A percentile compares a stretch with the other conserved stretches of the same genome.
Evolutionary conservation across 2,888 invertebrate genomes (phyloP).

Genomic region (Diachrysia chrysitis): DNA sequence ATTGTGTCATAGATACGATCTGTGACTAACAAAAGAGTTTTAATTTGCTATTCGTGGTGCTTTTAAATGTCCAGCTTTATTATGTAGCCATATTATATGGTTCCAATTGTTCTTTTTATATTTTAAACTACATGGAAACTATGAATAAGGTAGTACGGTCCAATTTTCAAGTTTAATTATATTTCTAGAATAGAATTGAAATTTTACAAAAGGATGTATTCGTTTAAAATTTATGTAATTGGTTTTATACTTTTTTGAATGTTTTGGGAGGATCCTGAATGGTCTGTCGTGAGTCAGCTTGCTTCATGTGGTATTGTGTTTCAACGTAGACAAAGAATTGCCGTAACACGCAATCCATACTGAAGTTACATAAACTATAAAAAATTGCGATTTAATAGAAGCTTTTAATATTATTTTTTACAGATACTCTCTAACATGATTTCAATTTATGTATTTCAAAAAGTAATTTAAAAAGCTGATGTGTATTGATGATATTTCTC

Average conservation of each 20-base stretch:
- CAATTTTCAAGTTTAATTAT: constrained; percentile 3
- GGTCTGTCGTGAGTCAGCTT: not conserved
- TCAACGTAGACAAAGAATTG: not conserved
- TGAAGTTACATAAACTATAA: constrained; percentile 10
- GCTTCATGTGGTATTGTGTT: not conserved
- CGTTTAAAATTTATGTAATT: not conserved
- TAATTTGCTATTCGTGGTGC: constrained; percentile 57
- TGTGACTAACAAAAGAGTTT: constrained; percentile 58
- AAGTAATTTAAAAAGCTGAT: constrained; percentile 7
- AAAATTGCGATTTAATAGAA: constrained; percentile 6
- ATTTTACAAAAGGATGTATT: not conserved
- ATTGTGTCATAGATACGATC: constrained; percentile 62
- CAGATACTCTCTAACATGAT: not conserved
- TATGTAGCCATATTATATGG: constrained; percentile 49
- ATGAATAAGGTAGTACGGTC: constrained; percentile 17
- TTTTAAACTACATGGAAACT: constrained; percentile 31
- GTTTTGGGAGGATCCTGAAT: not conserved
- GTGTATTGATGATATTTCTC: constrained; percentile 11
- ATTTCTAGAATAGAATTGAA: not conserved
- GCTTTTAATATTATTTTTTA: not conserved
- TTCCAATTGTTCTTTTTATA: constrained; percentile 40
- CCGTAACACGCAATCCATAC: not conserved
- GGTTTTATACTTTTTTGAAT: not conserved
- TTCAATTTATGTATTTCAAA: not conserved
- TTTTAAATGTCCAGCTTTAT: constrained; percentile 54